Evolutionary conservation across 2,113 vertebrate genomes (phyloP).

Genomic region (Eidolon helvum): DNA sequence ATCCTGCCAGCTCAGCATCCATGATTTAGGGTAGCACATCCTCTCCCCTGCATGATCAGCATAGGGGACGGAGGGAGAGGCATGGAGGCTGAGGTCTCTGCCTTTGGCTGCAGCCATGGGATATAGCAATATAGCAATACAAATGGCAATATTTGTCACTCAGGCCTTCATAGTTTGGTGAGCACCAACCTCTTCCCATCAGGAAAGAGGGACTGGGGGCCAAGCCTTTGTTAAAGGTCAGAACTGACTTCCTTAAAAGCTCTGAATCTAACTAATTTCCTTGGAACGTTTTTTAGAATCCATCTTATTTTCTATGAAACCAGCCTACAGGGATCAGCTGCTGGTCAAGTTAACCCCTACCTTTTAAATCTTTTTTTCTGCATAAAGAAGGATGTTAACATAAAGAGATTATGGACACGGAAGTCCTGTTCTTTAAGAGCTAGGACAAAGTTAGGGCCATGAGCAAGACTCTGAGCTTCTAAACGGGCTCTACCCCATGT

Average conservation of each 20-base stretch:
- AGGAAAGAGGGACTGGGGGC: not conserved
- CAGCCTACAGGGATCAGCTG: not conserved
- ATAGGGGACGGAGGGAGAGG: not conserved
- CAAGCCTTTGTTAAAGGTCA: not conserved
- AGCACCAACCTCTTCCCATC: not conserved
- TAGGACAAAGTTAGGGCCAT: not conserved
- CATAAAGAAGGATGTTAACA: not conserved
- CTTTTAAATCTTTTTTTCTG: not conserved
- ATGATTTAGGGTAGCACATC: not conserved
- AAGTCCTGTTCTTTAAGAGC: not conserved
- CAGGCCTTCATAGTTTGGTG: not conserved
- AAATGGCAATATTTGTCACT: not conserved
- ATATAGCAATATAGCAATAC: not conserved
- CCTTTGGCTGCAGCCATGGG: not conserved
- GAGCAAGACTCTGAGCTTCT: not conserved
- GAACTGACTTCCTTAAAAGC: not conserved
- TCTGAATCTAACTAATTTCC: not conserved
- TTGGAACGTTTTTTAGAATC: not conserved
- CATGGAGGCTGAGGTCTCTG: not conserved
- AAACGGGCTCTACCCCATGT: not conserved
- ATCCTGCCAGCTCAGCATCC: not conserved
- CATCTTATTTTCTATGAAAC: not conserved
- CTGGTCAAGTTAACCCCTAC: not conserved
- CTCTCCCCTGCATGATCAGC: not conserved
- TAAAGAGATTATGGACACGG: not conserved